Percentiles rank a stretch among this genome's conserved stretches.
Conservation (phyloP, 2,888 invertebrate genomes). For the Anarsia innoxiella region DNA sequence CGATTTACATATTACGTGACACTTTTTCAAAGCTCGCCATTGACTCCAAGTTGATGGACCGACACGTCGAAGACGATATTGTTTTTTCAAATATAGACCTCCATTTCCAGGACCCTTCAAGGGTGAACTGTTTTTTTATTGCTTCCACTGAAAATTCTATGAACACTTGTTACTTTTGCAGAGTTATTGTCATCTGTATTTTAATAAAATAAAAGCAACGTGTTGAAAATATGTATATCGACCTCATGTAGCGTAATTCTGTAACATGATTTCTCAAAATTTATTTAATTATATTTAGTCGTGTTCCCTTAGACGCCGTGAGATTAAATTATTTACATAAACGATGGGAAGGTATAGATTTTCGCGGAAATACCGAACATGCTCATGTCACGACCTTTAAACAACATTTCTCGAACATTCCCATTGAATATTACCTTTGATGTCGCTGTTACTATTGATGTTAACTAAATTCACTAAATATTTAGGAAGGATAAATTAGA, state of each 20-base stretch:
- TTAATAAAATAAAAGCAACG: no score
- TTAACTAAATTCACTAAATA: no score
- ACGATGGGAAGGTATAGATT: constrained; percentile 43
- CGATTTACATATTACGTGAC: constrained; percentile 75
- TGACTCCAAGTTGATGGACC: constrained; percentile 65
- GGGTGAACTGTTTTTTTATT: constrained; percentile 56
- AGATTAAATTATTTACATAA: constrained; percentile 61
- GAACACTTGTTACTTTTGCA: constrained; percentile 31
- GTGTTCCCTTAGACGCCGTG: constrained; percentile 41
- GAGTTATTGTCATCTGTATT: constrained; percentile 18
- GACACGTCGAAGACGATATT: constrained; percentile 66
- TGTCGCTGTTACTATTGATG: constrained; percentile 14
- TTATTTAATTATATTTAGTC: constrained; percentile 55
- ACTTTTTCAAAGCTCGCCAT: constrained; percentile 65
- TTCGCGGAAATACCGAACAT: constrained; percentile 33
- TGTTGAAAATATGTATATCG: no score
- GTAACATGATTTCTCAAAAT: constrained; percentile 44
- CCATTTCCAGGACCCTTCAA: constrained; percentile 42
- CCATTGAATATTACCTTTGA: constrained; percentile 35
- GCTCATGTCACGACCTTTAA: constrained; percentile 39
- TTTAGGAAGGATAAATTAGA: no score
- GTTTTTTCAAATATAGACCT: constrained; percentile 56
- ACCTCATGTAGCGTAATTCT: constrained; percentile 22
- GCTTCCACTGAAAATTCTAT: constrained; percentile 52
- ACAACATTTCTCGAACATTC: constrained; percentile 34